Percentiles rank a stretch among this genome's conserved stretches.
Conservation (phyloP, 2,113 vertebrate genomes). For the Bubalus kerabau region DNA sequence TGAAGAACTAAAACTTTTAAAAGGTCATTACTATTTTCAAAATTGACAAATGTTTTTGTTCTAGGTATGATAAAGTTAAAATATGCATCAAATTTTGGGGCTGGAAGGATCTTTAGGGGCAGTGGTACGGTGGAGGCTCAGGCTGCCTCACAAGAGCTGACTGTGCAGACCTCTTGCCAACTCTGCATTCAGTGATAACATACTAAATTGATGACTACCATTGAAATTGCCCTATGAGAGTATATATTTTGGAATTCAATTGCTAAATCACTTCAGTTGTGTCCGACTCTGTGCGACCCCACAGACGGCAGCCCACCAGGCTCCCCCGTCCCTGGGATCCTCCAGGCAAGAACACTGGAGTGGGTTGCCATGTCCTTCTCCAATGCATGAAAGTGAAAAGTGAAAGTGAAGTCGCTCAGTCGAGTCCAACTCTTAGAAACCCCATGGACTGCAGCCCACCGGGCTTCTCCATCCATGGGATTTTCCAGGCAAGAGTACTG, state of each 20-base stretch:
- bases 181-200: background rate
- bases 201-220: background rate
- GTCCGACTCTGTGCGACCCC: no score
- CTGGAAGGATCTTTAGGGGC: background rate
- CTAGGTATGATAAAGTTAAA: background rate
- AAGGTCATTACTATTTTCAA: background rate
- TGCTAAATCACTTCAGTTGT: no score
- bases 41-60: background rate
- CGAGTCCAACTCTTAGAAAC: no score
- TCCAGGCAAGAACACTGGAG: no score
- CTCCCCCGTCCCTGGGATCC: no score
- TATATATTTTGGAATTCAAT: background rate
- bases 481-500: no score
- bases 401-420: no score
- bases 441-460: no score
- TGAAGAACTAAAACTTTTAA: background rate
- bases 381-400: no score
- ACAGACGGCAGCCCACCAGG: no score
- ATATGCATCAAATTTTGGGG: background rate
- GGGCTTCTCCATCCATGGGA: no score
- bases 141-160: background rate
- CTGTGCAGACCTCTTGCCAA: background rate
- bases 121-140: background rate
- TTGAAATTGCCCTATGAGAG: background rate
- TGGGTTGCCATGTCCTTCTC: no score